These are phyloP conservation scores for Zaprionus camerounensis DNA, from an alignment of 1,140 invertebrate species.

Conservation along the genomic window DNA sequence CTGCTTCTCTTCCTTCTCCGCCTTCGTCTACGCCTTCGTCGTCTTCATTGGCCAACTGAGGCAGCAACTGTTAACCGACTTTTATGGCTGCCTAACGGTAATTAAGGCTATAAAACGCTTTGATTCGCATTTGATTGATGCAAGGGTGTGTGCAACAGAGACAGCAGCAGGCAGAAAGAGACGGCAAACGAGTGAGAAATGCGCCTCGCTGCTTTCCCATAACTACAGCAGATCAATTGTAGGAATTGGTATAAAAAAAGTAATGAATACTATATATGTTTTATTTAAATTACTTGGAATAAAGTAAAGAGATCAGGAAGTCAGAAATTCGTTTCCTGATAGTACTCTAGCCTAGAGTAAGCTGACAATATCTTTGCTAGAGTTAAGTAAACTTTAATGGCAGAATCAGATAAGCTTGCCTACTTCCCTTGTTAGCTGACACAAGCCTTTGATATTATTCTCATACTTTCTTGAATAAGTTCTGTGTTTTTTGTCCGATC, in stretches of 20 bases:
- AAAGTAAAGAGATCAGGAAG: neutral
- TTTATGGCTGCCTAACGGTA: slow-evolving; percentile 75
- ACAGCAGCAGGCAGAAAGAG: neutral
- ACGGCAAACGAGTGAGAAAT: neutral
- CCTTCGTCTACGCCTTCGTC: slow-evolving; percentile 10
- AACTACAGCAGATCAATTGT: neutral
- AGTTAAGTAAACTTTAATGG: no score
- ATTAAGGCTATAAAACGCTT: slow-evolving; percentile 79
- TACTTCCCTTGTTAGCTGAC: no score
- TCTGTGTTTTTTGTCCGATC: no score
- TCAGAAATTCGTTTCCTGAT: no score
- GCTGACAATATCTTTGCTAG: no score
- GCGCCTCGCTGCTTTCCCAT: neutral
- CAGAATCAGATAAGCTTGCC: no score
- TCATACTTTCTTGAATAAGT: no score
- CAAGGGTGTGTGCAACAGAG: slow-evolving; percentile 29
- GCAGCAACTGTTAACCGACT: slow-evolving; percentile 56
- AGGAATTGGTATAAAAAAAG: neutral
- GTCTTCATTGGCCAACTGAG: slow-evolving; percentile 34
- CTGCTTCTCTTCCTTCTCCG: slow-evolving; percentile 12
- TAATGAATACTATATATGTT: neutral
- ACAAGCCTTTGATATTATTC: no score
- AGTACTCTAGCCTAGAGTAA: no score
- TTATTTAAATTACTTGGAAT: neutral
- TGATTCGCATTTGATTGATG: slow-evolving; percentile 76